Base-by-base conservation (phyloP, 2,113 vertebrate species). In the Pomatostomus ruficeps region DNA sequence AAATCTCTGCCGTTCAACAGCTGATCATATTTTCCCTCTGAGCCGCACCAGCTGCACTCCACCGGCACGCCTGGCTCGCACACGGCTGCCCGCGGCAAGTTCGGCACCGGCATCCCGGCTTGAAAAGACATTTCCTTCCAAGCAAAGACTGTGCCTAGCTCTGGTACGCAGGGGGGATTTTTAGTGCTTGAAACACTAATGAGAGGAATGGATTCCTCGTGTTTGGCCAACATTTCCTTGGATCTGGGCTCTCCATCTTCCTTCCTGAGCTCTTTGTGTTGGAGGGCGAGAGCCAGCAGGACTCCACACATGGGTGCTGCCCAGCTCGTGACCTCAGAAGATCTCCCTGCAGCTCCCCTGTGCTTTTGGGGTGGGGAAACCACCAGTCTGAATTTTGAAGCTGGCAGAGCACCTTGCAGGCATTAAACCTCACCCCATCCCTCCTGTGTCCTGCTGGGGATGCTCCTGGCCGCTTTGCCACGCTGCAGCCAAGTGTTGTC, bases 1-100 rank as follows among this genome's bases (percentile, higher is more conserved):
- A 19, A 52, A 75, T 80, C 92, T 77, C 76, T 76, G 61, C 82
- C 55, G 33, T 77, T 91, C 83, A 77, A 59, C 65, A 95, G 66
- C 80, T 91, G 84, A 91, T 62, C 7, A 6, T 3, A 31, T 68
- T 92, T 68, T 76, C 80, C 70, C 73, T 87, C 70, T 72, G 86
- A 89, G 91, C 59, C 4, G n/a, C 75, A 61, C 75, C 88, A 85
- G 74, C 78, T 73, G 92, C 79, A 51, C 61, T 71, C 45, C 33
- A 72, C 90, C 14, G 2, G 40, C 74, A 81, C 1, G 5, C 58
- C 48, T 22, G 58, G 86, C 58, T 83, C 3, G 1, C 2, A 0
- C 2, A 0, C 67, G 68, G 84, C 40, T 46, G 80, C 40, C 33
- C 1, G 20, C 1, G 7, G 95, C 70, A 55, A 91, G 24, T 59